Evolutionary conservation across 2,888 invertebrate species (phyloP).

Genomic region (Eupithecia insigniata): DNA sequence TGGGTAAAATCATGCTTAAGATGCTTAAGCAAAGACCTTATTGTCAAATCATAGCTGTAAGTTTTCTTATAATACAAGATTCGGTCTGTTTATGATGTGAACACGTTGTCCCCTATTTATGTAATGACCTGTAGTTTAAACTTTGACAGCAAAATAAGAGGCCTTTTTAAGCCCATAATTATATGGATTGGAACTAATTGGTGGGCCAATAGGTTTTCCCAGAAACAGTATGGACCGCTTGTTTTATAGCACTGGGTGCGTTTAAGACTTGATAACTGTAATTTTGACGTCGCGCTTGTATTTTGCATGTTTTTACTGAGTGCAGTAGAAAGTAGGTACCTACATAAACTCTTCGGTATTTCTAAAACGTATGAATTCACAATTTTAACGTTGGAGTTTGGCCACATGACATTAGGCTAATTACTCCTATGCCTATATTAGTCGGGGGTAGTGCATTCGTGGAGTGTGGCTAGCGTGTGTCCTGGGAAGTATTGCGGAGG

Average conservation of each 20-base stretch:
- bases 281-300: slow-evolving; percentile 13
- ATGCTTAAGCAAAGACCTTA: no score
- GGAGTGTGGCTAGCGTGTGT: no score
- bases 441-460: no score
- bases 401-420: no score
- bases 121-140: slow-evolving; percentile 10
- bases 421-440: no score
- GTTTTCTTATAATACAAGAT: no score
- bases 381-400: no score
- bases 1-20: no score
- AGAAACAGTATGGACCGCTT: slow-evolving; percentile 30
- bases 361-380: neutral
- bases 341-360: no score
- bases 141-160: slow-evolving; percentile 35
- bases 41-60: no score
- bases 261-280: slow-evolving; percentile 21
- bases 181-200: slow-evolving; percentile 38
- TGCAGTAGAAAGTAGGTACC: neutral
- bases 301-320: slow-evolving; percentile 16
- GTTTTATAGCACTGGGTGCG: slow-evolving; percentile 14
- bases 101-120: neutral
- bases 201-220: slow-evolving; percentile 28
- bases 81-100: neutral
- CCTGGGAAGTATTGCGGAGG: no score
- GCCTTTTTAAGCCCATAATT: slow-evolving; percentile 29